These are phyloP conservation scores for Nymphalis polychloros DNA, from an alignment of 2,888 invertebrate genomes.

Conservation along the genomic window DNA sequence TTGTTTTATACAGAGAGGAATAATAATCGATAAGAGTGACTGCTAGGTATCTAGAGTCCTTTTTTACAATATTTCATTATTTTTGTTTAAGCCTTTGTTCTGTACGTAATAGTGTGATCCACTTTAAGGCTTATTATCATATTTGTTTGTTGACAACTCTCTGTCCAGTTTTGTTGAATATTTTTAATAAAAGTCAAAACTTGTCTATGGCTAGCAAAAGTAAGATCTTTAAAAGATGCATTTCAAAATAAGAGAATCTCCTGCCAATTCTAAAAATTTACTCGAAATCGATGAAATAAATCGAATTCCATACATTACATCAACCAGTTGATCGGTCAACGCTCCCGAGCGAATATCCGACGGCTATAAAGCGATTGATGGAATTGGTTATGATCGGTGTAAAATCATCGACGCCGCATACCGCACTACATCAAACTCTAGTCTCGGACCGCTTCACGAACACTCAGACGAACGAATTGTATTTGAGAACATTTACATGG, in stretches of 20 bases:
- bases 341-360: not conserved
- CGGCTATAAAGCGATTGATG: slow-evolving; percentile 11
- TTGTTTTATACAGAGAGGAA: no score
- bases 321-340: slow-evolving; percentile 2
- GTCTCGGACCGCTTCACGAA: not conserved
- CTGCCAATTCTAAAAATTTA: not conserved
- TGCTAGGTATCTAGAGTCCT: no score
- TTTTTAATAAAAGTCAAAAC: no score
- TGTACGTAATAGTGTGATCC: no score
- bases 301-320: not conserved
- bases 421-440: slow-evolving; percentile 15
- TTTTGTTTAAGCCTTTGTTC: no score
- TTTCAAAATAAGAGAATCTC: not conserved
- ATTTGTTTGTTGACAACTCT: no score
- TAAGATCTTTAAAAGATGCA: no score
- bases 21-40: no score
- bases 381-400: slow-evolving; percentile 8
- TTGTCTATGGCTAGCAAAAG: no score
- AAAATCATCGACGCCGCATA: slow-evolving; percentile 4
- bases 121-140: no score
- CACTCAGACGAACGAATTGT: not conserved
- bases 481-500: not conserved
- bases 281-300: not conserved
- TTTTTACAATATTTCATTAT: no score
- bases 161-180: no score